phyloP scores from a whole-genome alignment of 2,113 vertebrate species.

The Herpailurus yagouaroundi region DNA sequence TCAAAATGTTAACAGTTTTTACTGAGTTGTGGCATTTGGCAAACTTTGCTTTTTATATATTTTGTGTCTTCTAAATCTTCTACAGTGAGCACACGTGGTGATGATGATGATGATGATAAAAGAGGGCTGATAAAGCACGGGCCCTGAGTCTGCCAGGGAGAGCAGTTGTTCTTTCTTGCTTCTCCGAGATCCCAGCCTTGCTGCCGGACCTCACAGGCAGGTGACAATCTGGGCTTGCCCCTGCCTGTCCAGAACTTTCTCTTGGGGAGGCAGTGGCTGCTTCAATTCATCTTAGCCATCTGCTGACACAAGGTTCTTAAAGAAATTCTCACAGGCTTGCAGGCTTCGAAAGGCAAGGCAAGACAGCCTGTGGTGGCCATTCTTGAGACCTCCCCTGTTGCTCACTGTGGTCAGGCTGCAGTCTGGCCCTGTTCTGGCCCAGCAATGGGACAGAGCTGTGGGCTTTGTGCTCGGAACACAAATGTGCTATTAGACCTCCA shows the following conservation, averaged over 20 bases:
- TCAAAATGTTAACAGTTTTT: slow-evolving; percentile 16
- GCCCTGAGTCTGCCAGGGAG: neutral
- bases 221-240: neutral
- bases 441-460: neutral
- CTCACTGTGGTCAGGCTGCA: neutral
- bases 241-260: neutral
- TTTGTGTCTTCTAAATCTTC: neutral
- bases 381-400: neutral
- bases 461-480: neutral
- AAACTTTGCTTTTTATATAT: neutral
- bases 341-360: neutral
- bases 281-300: neutral
- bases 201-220: neutral
- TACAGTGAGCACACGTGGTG: neutral
- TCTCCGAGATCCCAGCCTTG: neutral
- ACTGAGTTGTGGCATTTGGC: neutral
- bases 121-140: neutral
- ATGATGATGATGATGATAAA: neutral
- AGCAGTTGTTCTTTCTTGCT: accelerated
- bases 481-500: neutral
- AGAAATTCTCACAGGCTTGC: neutral
- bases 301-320: neutral
- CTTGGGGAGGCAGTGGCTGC: neutral
- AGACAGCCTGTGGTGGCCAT: neutral
- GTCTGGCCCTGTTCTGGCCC: neutral